Conservation (phyloP, 2,888 invertebrate genomes). For the Nephrotoma guestfalica region DNA sequence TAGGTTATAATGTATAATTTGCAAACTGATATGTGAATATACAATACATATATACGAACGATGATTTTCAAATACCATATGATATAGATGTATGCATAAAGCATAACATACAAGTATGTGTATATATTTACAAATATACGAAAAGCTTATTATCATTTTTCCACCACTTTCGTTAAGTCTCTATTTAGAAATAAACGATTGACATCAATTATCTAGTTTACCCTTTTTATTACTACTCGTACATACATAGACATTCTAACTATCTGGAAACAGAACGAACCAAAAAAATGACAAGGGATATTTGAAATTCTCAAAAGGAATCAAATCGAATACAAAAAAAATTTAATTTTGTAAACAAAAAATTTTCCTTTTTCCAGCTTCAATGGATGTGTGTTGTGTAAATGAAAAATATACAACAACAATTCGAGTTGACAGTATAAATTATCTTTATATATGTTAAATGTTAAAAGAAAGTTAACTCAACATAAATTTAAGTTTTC, state of each 20-base stretch:
- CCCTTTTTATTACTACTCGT: neutral
- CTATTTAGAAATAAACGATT: neutral
- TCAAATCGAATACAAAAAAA: neutral
- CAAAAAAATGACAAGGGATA: neutral
- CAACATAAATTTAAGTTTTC: too few relatives aligned
- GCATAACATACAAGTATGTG: neutral
- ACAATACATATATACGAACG: neutral
- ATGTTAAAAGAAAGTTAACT: too few relatives aligned
- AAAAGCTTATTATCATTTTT: neutral
- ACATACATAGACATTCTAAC: neutral
- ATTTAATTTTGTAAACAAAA: neutral
- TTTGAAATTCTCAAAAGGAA: neutral
- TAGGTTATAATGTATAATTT: neutral
- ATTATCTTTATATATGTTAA: too few relatives aligned
- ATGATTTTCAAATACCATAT: neutral
- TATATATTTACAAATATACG: neutral
- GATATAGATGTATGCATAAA: neutral
- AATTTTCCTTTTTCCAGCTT: neutral
- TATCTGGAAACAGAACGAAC: neutral
- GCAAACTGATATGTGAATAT: neutral
- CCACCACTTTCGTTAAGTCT: neutral
- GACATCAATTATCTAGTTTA: neutral
- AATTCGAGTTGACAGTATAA: neutral
- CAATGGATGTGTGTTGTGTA: neutral
- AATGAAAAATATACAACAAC: neutral